These are phyloP conservation scores for Chrysemys picta DNA, from an alignment of 2,113 vertebrate species.

Conservation along the genomic window DNA sequence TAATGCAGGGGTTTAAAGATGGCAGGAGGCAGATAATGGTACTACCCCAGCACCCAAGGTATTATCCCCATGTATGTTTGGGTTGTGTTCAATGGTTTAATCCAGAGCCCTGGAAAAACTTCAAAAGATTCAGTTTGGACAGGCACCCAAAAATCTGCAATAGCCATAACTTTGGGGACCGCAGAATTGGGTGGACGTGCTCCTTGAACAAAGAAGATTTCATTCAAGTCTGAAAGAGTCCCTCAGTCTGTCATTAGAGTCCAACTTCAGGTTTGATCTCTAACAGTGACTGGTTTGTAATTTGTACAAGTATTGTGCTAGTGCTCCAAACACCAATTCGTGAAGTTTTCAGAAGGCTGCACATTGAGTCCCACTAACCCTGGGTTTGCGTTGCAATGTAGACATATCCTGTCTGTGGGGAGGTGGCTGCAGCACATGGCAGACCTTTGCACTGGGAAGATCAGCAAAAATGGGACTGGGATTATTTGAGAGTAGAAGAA, in stretches of 20 bases:
- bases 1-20: not conserved
- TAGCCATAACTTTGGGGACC: not conserved
- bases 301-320: not conserved
- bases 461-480: not conserved
- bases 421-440: not conserved
- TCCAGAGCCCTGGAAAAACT: not conserved
- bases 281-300: not conserved
- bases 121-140: not conserved
- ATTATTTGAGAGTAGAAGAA: not conserved
- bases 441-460: too few relatives aligned
- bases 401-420: not conserved
- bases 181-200: rapidly evolving
- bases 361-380: too few relatives aligned
- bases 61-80: not conserved
- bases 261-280: not conserved
- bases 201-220: not conserved
- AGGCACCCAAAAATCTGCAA: not conserved
- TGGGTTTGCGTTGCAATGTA: not conserved
- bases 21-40: not conserved
- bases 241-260: not conserved
- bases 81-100: not conserved
- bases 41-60: not conserved
- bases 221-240: not conserved
- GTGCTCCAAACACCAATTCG: not conserved
- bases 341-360: not conserved